A percentile compares a stretch with the other conserved stretches of the same genome.
phyloP scores from a whole-genome alignment of 2,888 invertebrate genomes.

The Drosophila meridionalis region DNA sequence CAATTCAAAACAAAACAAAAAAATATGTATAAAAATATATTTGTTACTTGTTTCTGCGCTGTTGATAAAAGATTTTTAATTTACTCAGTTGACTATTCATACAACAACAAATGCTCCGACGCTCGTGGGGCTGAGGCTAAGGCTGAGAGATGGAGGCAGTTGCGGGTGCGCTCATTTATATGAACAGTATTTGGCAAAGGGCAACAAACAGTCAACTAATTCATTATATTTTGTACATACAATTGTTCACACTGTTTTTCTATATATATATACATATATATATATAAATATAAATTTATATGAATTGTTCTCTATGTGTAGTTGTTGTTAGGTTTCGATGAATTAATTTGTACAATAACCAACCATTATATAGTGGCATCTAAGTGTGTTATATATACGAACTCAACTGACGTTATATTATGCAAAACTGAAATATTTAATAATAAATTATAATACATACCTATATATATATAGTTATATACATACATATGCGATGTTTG shows the following conservation, averaged over 20 bases:
- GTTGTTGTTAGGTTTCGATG: conserved; percentile 62
- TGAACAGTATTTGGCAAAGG: conserved; percentile 59
- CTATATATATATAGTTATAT: conserved; percentile 24
- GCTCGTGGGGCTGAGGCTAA: conserved; percentile 19
- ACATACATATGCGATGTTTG: conserved; percentile 43
- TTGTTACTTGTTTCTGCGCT: conserved; percentile 74
- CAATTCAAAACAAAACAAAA: conserved; percentile 35
- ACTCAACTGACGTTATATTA: conserved; percentile 54
- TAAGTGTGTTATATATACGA: conserved; percentile 43
- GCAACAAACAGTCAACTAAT: conserved; percentile 49
- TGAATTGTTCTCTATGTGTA: conserved; percentile 75
- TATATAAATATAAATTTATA: conserved; percentile 26
- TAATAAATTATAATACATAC: conserved; percentile 27
- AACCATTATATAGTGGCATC: conserved; percentile 36
- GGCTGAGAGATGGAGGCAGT: conserved; percentile 4
- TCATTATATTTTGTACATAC: conserved; percentile 59
- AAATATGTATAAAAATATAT: conserved; percentile 44
- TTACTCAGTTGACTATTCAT: conserved; percentile 68
- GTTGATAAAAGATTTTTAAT: conserved; percentile 64
- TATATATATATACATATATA: conserved; percentile 1
- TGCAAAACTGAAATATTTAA: conserved; percentile 36
- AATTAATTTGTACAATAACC: conserved; percentile 48
- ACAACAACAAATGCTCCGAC: conserved; percentile 31
- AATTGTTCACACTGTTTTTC: conserved; percentile 59
- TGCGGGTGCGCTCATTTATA: conserved; percentile 26